Evolutionary conservation across 2,797 vertebrate species (phyloP), one percentile per base, ranked within the genome.

Genomic region (Sylvia borin): DNA sequence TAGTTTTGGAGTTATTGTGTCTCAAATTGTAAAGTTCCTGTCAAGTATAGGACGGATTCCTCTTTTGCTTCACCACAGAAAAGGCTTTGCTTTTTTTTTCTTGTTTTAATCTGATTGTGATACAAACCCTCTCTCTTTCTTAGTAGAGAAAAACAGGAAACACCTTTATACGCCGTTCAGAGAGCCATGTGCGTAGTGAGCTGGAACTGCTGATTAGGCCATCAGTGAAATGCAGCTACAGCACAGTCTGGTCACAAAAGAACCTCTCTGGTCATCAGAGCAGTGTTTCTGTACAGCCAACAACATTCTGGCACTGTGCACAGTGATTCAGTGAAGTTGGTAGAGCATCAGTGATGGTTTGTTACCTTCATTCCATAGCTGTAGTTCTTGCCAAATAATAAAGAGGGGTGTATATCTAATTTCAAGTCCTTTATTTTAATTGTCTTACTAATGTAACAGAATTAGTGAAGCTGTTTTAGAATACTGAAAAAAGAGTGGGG

Each of bases 121-220:
- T 97, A 82, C 71, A 94, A 94, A 85, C 90, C 79, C 72, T 79
- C 67, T 87, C 76, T 95, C 84, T 93, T 92, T 95, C 79, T 93
- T 38, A 72, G 89, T 50, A 88, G 82, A 95, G 88, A 96, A 97
- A 97, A 97, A 97, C 95, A 97, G 96, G 95, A 97, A 97, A 96
- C 97, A 93, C 93, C 96, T 97, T 98, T 96, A 32, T 95, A 82
- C 2, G 15, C 94, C 79, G 42, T 95, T 97, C 78, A 79, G 85
- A 95, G 93, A 90, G 82, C 88, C 53, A 34, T 90, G 68, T 65
- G 54, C 3, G 9, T 90, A 88, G 81, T 29, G 83, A 93, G 92
- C 90, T 91, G 91, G 94, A 95, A 84, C 86, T 91, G 85, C 66
- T 96, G 90, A 94, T 97, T 93, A 92, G 88, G 34, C 66, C 50